Evolutionary conservation across 2,113 vertebrate genomes (phyloP).

Genomic region (Chroicocephalus ridibundus): DNA sequence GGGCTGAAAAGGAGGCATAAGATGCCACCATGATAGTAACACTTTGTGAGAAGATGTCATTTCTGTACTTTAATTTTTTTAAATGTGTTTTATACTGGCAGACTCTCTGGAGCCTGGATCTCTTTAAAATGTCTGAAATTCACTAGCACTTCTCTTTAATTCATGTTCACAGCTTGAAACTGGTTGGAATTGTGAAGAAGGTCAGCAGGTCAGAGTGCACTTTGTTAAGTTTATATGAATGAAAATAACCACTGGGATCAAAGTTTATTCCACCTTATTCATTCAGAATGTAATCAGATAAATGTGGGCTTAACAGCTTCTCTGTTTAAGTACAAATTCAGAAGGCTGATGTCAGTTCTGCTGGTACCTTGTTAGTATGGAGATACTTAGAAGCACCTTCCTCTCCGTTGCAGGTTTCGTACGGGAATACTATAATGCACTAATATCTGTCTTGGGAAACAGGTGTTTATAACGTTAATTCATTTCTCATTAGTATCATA

Average conservation of each 20-base stretch:
- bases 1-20: background rate
- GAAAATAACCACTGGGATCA: background rate
- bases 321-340: background rate
- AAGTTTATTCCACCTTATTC: background rate
- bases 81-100: background rate
- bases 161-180: background rate
- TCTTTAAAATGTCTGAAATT: background rate
- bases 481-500: background rate
- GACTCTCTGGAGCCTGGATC: background rate
- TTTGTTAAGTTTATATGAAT: background rate
- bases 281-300: constrained; percentile 21
- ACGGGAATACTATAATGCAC: background rate
- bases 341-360: background rate
- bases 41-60: background rate
- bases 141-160: background rate
- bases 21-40: background rate
- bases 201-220: background rate
- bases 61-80: background rate
- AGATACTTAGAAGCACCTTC: background rate
- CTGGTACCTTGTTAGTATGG: background rate
- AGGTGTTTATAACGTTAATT: background rate
- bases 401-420: background rate
- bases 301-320: background rate
- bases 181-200: background rate
- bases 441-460: background rate